Evolutionary conservation across 2,113 vertebrate genomes (phyloP).

Genomic region (Solea senegalensis): DNA sequence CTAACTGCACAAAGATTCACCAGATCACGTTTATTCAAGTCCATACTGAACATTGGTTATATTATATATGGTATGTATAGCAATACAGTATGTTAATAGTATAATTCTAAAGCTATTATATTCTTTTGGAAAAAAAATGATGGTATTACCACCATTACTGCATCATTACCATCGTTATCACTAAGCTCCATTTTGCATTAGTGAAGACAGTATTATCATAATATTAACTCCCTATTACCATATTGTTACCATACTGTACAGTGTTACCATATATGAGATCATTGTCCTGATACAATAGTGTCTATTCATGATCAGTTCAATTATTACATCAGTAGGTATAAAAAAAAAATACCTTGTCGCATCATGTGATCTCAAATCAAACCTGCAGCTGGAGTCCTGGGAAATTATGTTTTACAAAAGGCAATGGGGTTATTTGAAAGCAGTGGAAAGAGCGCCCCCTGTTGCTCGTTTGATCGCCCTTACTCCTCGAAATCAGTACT

Average conservation of each 20-base stretch:
- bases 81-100: too few relatives aligned
- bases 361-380: background rate
- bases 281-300: background rate
- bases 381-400: slow-evolving; percentile 15
- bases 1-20: background rate
- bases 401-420: background rate
- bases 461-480: slow-evolving; percentile 15
- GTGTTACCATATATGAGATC: too few relatives aligned
- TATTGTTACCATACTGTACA: too few relatives aligned
- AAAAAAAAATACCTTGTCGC: background rate
- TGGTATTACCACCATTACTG: too few relatives aligned
- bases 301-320: background rate
- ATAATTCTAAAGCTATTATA: too few relatives aligned
- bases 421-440: background rate
- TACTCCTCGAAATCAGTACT: slow-evolving; percentile 5
- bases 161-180: too few relatives aligned
- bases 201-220: too few relatives aligned
- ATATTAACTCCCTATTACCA: too few relatives aligned
- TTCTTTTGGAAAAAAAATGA: too few relatives aligned
- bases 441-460: slow-evolving; percentile 61
- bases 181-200: too few relatives aligned
- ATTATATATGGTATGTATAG: too few relatives aligned
- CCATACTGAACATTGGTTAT: background rate
- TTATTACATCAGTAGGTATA: background rate
- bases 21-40: background rate